Conservation (phyloP, 2,113 vertebrate genomes). For the Oryzias melastigma region DNA sequence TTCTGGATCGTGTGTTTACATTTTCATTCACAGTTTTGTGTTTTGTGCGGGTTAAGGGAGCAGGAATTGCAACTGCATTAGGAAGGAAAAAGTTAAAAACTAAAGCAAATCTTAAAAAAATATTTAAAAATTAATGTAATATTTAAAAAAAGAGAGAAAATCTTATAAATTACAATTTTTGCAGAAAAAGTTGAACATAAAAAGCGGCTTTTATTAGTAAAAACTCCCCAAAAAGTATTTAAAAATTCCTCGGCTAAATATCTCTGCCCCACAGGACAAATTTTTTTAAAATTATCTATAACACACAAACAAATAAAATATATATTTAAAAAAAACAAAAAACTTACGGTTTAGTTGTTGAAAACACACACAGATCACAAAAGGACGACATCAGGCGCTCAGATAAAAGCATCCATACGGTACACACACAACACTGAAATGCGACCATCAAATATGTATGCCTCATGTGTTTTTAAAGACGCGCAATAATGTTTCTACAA, state of each 20-base stretch:
- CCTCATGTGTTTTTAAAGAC: slow-evolving; percentile 30
- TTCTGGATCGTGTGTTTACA: slow-evolving; percentile 2
- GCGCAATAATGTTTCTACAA: slow-evolving; percentile 1
- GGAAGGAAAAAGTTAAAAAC: too few relatives aligned
- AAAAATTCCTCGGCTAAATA: slow-evolving; percentile 29
- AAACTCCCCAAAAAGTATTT: slow-evolving; percentile 10
- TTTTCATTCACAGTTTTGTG: slow-evolving; percentile 25
- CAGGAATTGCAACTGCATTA: too few relatives aligned
- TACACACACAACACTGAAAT: slow-evolving; percentile 28
- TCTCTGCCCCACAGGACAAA: slow-evolving; percentile 14
- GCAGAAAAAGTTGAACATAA: background rate
- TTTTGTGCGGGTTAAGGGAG: slow-evolving; percentile 1
- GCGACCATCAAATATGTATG: slow-evolving; percentile 9
- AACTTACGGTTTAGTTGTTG: slow-evolving; percentile 20
- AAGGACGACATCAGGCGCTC: slow-evolving; percentile 34
- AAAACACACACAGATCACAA: slow-evolving; percentile 29
- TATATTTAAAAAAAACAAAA: slow-evolving; percentile 28
- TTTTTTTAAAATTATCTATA: slow-evolving; percentile 13
- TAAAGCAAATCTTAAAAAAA: background rate
- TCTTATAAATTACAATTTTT: slow-evolving; percentile 21
- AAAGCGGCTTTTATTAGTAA: slow-evolving; percentile 11
- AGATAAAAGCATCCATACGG: slow-evolving; percentile 25
- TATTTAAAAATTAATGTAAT: background rate
- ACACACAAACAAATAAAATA: slow-evolving; percentile 3
- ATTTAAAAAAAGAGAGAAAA: slow-evolving; percentile 1